Evolutionary conservation across 2,797 vertebrate species (phyloP).

Genomic region (Pachyuromys duprasi): DNA sequence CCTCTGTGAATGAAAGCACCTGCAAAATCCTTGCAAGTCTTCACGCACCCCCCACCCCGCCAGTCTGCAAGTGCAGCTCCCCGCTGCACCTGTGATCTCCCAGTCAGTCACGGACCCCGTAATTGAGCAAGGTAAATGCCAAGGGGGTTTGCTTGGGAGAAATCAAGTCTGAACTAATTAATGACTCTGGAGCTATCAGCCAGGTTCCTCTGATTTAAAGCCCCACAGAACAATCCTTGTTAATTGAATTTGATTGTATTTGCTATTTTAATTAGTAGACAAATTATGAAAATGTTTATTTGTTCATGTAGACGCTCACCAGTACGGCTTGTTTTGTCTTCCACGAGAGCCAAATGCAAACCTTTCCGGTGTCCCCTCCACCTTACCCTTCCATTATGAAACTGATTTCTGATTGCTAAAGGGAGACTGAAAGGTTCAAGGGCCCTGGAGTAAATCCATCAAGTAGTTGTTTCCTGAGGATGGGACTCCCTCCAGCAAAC

Average conservation of each 20-base stretch:
- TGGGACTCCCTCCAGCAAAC: neutral
- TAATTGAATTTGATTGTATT: constrained; percentile 82
- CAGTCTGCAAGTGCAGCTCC: neutral
- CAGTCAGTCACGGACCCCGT: neutral
- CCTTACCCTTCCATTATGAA: neutral
- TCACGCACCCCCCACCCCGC: neutral
- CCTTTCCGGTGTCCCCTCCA: neutral
- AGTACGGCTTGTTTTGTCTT: neutral
- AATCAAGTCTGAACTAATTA: constrained; percentile 68
- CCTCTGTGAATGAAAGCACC: neutral
- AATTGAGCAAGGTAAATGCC: neutral
- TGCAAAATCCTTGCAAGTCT: neutral
- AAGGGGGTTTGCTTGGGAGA: constrained; percentile 50
- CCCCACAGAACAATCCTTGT: constrained; percentile 74
- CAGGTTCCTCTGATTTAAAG: constrained; percentile 73
- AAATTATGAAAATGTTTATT: constrained; percentile 81
- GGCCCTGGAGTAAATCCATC: neutral
- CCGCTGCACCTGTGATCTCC: constrained; percentile 1
- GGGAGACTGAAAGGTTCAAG: neutral
- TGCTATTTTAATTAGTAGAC: constrained; percentile 80
- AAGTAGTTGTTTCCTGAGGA: neutral
- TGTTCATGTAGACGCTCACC: constrained; percentile 54
- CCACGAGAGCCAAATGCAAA: neutral
- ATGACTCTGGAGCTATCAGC: constrained; percentile 74
- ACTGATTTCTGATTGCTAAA: constrained; percentile 16